Evolutionary conservation across 2,888 invertebrate genomes (phyloP), one percentile per base, ranked within the genome.

Genomic region (Ectropis crepuscularia): DNA sequence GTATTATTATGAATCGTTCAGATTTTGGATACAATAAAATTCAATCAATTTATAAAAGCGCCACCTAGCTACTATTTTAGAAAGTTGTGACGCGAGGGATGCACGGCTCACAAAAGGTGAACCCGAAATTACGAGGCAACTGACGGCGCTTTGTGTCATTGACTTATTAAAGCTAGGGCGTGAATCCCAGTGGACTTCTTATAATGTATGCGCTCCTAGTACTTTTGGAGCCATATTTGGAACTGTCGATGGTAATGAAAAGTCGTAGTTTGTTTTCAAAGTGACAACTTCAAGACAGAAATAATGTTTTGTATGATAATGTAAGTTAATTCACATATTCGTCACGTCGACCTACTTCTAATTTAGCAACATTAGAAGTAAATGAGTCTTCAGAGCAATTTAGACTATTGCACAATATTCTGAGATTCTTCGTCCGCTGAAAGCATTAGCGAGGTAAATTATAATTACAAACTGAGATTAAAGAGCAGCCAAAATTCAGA

Each of bases 201-300:
- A 47, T 65, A 43, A 60, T 48, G 63, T 75, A 81, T 91, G 86
- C 65, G 61, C 68, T 71, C 89, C 90, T 90, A 74, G 89, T 92
- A 89, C 78, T 83, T 85, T 82, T 68, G 82, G 79, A 78, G 71
- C 89, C 90, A 84, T 91, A 90, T 90, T 89, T 86, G 90, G 89
- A 80, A 82, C 87, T 84, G 87, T 86, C 82, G 72, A 66, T 68
- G 61, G 53, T 58, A 53, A 16, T 37, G 12, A 2, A 43, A 16
- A 36, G 49, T 43, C 6, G 11, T 6, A 9, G 0, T 0, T 45
- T 4, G 6, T 16, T 7, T 7, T 46, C 7, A 45, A 45, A 45
- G 7, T 47, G 16, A 28, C 16, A 49, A 37, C 16, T 28, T 28
- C 16, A 28, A 28, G 16, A 28, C 16, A 28, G 16, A 28, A n/a